Conservation (phyloP, 2,797 vertebrate species). For the Sebastes umbrosus region DNA sequence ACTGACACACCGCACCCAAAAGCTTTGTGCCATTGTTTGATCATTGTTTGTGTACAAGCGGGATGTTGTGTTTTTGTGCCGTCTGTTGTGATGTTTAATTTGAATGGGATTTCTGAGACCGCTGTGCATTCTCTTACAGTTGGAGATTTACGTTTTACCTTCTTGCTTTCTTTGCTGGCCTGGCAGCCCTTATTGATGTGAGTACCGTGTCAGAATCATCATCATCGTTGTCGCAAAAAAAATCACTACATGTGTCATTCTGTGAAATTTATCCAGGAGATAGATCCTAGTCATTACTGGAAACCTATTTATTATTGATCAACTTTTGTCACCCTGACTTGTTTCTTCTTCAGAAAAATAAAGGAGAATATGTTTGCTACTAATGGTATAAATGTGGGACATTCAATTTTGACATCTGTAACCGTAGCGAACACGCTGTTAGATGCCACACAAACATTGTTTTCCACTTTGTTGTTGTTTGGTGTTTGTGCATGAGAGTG, state of each 20-base stretch:
- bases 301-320: background rate
- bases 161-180: constrained; percentile 95
- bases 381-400: background rate
- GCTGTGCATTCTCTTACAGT: constrained; percentile 87
- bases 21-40: background rate
- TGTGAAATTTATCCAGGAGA: background rate
- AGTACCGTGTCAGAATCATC: constrained; percentile 73
- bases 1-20: background rate
- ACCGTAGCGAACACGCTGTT: background rate
- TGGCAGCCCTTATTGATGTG: constrained; percentile 91
- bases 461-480: background rate
- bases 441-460: background rate
- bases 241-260: background rate
- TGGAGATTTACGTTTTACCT: constrained; percentile 99
- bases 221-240: background rate
- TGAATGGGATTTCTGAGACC: constrained; percentile 47
- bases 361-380: background rate
- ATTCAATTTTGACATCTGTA: background rate
- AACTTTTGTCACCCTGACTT: background rate
- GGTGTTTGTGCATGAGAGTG: background rate
- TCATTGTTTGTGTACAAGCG: background rate
- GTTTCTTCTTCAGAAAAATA: background rate
- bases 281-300: background rate
- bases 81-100: background rate
- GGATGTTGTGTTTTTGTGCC: background rate